Percentiles rank a stretch among this genome's conserved stretches.
These are phyloP conservation scores for Calliopsis andreniformis DNA, from an alignment of 1,140 invertebrate species.

Conservation along the genomic window DNA sequence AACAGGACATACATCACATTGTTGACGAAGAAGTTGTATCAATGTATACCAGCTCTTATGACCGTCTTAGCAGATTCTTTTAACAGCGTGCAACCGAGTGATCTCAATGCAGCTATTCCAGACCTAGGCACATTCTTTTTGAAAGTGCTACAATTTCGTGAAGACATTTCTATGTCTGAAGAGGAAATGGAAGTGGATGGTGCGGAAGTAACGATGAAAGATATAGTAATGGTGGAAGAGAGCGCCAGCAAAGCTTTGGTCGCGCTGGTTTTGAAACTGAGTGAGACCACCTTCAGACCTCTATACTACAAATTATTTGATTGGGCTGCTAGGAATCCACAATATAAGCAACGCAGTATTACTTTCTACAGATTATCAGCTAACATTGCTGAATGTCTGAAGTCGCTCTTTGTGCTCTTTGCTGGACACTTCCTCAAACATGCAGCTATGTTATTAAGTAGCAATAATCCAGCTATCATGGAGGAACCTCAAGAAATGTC, in stretches of 20 bases:
- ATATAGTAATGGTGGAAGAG: constrained; percentile 84
- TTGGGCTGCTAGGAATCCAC: constrained; percentile 87
- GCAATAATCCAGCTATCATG: constrained; percentile 72
- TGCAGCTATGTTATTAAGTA: constrained; percentile 86
- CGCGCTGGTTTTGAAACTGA: constrained; percentile 91
- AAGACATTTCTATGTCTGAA: constrained; percentile 72
- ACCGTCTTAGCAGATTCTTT: constrained; percentile 88
- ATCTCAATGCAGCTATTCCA: constrained; percentile 85
- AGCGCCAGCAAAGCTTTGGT: constrained; percentile 88
- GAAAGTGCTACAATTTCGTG: constrained; percentile 87
- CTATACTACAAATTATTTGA: constrained; percentile 93
- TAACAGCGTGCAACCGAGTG: constrained; percentile 80
- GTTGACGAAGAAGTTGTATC: constrained; percentile 82
- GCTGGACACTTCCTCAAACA: constrained; percentile 92
- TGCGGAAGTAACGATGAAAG: constrained; percentile 75
- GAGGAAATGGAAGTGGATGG: constrained; percentile 73
- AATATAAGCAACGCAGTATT: constrained; percentile 85
- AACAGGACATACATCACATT: constrained; percentile 86
- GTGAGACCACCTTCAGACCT: constrained; percentile 92
- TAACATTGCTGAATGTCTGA: constrained; percentile 90
- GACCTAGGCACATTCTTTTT: constrained; percentile 89
- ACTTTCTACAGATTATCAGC: constrained; percentile 91
- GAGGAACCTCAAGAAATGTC: constrained; percentile 80
- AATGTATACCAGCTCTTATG: constrained; percentile 87
- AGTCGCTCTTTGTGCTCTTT: constrained; percentile 94